A percentile compares a stretch with the other conserved stretches of the same genome.
These are phyloP conservation scores for Malacoraja senta DNA, from an alignment of 2,797 vertebrate species.

Conservation along the genomic window DNA sequence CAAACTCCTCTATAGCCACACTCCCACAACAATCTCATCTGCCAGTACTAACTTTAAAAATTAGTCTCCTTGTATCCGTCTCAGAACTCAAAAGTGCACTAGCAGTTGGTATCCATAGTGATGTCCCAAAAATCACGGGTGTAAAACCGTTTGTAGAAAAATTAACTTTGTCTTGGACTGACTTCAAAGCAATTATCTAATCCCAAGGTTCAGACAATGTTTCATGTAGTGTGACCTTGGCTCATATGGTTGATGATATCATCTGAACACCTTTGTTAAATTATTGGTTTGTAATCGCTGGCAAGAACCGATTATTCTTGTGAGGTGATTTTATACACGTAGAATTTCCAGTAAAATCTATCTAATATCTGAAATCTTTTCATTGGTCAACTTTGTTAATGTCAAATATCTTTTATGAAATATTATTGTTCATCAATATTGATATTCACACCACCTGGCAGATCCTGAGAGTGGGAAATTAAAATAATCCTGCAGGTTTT, in stretches of 20 bases:
- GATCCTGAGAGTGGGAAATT: not conserved
- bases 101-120: not conserved
- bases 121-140: not conserved
- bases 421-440: not conserved
- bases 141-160: not conserved
- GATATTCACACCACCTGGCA: not conserved
- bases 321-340: not conserved
- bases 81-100: not conserved
- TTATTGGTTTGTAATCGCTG: constrained; percentile 22
- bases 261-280: constrained; percentile 32
- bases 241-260: constrained; percentile 8
- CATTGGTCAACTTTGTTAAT: not conserved
- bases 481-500: not conserved
- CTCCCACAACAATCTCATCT: not conserved
- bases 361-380: not conserved
- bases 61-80: not conserved
- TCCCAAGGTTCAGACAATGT: not conserved
- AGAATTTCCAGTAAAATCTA: not conserved
- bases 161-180: not conserved
- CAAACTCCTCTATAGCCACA: not conserved
- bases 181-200: constrained; percentile 26
- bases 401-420: not conserved
- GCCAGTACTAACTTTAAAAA: not conserved
- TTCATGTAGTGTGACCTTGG: constrained; percentile 14
- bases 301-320: not conserved